Conservation (phyloP, 2,888 invertebrate species). For the Drosophila falleni region DNA sequence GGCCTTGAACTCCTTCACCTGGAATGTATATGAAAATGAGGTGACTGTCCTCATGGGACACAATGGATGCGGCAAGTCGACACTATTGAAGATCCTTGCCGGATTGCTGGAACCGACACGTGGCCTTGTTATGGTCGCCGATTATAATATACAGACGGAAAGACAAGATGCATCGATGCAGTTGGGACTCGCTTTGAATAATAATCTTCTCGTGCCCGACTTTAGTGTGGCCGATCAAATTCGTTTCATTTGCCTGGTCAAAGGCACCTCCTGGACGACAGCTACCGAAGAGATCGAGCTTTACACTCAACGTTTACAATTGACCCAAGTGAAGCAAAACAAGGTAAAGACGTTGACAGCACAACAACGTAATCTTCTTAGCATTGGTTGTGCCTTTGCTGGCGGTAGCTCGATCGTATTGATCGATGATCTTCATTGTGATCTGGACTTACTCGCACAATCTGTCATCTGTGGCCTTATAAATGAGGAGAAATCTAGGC, state of each 20-base stretch:
- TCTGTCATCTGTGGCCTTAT: slow-evolving; percentile 92
- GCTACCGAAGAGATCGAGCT: slow-evolving; percentile 87
- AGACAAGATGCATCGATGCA: slow-evolving; percentile 88
- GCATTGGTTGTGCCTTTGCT: slow-evolving; percentile 90
- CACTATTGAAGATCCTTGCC: slow-evolving; percentile 95
- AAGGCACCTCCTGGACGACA: slow-evolving; percentile 86
- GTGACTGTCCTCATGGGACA: slow-evolving; percentile 90
- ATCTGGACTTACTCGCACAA: slow-evolving; percentile 92
- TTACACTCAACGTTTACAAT: slow-evolving; percentile 87
- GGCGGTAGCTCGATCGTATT: slow-evolving; percentile 90
- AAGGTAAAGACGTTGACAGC: slow-evolving; percentile 87
- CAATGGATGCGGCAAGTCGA: slow-evolving; percentile 92
- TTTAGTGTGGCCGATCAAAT: slow-evolving; percentile 93
- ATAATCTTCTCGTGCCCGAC: slow-evolving; percentile 87
- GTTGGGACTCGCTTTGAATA: slow-evolving; percentile 92
- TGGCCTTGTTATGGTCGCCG: slow-evolving; percentile 90
- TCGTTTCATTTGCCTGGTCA: slow-evolving; percentile 91
- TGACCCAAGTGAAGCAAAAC: slow-evolving; percentile 86
- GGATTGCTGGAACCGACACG: slow-evolving; percentile 89
- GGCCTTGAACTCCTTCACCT: slow-evolving; percentile 89
- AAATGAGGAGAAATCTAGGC: slow-evolving; percentile 89
- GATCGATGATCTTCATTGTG: slow-evolving; percentile 92
- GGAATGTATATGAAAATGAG: slow-evolving; percentile 91
- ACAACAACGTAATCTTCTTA: slow-evolving; percentile 90
- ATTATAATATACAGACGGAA: slow-evolving; percentile 88